Conservation (phyloP, 2,888 invertebrate species). For the Polymixis flavicincta region DNA sequence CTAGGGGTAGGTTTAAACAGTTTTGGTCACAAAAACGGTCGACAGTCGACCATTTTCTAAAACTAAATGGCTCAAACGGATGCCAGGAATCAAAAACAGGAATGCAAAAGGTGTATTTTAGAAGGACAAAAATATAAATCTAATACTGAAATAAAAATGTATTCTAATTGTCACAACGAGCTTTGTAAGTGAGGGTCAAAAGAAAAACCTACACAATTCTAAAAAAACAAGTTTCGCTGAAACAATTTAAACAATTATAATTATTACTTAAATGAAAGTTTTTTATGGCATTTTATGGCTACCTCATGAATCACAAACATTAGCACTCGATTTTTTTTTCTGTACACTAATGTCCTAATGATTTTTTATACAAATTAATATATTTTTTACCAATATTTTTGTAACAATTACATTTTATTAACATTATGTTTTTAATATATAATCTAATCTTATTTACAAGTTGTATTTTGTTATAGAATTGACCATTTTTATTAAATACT, state of each 20-base stretch:
- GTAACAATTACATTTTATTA: constrained; percentile 86
- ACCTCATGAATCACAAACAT: constrained; percentile 88
- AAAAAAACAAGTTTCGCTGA: constrained; percentile 3
- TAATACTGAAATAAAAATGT: constrained; percentile 78
- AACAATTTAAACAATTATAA: constrained; percentile 59
- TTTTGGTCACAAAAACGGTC: constrained; percentile 77
- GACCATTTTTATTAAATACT: constrained; percentile 83
- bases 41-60: constrained; percentile 70
- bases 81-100: constrained; percentile 81
- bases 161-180: constrained; percentile 23
- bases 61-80: constrained; percentile 76
- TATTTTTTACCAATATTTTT: constrained; percentile 80
- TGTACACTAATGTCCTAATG: constrained; percentile 80
- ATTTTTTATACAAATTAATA: constrained; percentile 79
- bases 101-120: constrained; percentile 80
- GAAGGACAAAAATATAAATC: constrained; percentile 69
- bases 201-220: neutral
- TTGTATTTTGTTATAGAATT: constrained; percentile 86
- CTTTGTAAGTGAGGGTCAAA: neutral
- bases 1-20: constrained; percentile 81
- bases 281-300: constrained; percentile 90
- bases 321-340: constrained; percentile 80
- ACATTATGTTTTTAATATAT: constrained; percentile 82
- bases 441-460: constrained; percentile 88
- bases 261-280: constrained; percentile 72